Evolutionary conservation across 2,797 vertebrate genomes (phyloP).

Genomic region (Lycodopsis pacificus): DNA sequence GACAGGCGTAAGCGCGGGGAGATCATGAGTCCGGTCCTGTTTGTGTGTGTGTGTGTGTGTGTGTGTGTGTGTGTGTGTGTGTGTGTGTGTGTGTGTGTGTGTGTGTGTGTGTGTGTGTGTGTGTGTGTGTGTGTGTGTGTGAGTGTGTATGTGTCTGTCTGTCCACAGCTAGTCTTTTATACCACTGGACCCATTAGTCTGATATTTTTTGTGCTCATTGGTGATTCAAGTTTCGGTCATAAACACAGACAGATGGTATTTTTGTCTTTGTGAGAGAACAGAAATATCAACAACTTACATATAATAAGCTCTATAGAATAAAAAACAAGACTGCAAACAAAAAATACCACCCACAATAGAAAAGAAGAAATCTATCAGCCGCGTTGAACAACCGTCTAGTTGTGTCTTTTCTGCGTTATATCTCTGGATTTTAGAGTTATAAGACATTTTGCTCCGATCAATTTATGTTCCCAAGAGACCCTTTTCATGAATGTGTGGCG

Average conservation of each 20-base stretch:
- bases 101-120: not conserved
- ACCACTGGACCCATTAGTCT: not conserved
- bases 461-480: not conserved
- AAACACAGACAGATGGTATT: not conserved
- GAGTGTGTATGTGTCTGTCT: not conserved
- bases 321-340: not conserved
- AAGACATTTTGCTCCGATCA: not conserved
- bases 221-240: not conserved
- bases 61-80: not conserved
- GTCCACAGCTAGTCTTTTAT: not conserved
- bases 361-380: not conserved
- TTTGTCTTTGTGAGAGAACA: not conserved
- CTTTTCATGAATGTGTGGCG: constrained; percentile 4
- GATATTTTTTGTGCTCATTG: not conserved
- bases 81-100: not conserved
- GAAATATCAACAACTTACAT: not conserved
- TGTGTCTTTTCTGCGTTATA: not conserved
- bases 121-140: not conserved
- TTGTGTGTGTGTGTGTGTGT: not conserved
- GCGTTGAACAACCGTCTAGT: not conserved
- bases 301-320: not conserved
- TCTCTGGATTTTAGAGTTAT: not conserved
- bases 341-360: not conserved
- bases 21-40: not conserved
- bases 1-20: not conserved